These are phyloP conservation scores for Muntiacus reevesi DNA, from an alignment of 2,113 vertebrate species.

Conservation along the genomic window DNA sequence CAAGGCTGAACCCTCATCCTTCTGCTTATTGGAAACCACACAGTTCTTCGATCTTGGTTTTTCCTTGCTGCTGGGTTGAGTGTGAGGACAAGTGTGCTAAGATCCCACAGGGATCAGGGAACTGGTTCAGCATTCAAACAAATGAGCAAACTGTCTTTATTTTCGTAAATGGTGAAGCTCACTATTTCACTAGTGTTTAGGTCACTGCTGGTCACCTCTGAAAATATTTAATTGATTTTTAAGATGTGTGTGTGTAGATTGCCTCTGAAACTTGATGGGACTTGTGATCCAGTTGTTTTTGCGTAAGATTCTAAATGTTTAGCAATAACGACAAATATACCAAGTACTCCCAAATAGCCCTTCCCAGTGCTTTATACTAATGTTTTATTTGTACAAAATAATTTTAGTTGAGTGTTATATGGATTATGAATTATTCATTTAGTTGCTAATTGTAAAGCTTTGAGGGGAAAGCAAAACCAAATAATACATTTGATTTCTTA, in stretches of 20 bases:
- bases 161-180: background rate
- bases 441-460: background rate
- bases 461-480: background rate
- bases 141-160: background rate
- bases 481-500: background rate
- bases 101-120: background rate
- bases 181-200: background rate
- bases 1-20: background rate
- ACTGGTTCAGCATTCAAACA: background rate
- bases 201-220: background rate
- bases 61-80: background rate
- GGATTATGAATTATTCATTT: background rate
- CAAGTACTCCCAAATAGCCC: background rate
- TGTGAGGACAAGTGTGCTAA: background rate
- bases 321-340: background rate
- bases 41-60: background rate
- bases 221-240: background rate
- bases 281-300: background rate
- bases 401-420: background rate
- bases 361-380: background rate
- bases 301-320: background rate
- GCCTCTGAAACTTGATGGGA: background rate
- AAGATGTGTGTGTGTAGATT: background rate
- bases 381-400: slow-evolving; percentile 4
- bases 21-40: background rate